Base-by-base conservation (phyloP, 2,888 invertebrate genomes). In the Oscheius onirici region DNA sequence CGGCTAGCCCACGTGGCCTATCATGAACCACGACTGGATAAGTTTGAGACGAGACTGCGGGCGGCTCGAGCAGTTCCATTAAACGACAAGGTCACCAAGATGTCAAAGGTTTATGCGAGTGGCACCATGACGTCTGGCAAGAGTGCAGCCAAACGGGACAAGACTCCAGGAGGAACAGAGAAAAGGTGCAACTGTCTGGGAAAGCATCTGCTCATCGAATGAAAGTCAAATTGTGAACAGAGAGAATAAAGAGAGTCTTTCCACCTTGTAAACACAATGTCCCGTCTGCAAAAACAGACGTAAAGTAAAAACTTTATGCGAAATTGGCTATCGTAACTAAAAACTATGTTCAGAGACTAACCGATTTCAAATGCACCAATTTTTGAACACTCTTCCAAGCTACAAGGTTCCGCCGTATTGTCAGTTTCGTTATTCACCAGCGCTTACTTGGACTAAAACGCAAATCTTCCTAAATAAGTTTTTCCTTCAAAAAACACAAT, bases 141-240 rank as follows among this genome's bases (percentile, higher is more conserved):
- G 24, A 70, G 57, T 17, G 68, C 43, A 17, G 20, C 46, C 8
- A 46, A 46, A 63, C 63, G 63, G 11, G 63, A 63, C 28, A 63
- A 63, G 26, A 63, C 49, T 22, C 46, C 54, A 54, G 71, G 55
- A 17, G 74, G 55, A 10, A 76, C 77, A 57, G 44, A 69, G 70
- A 83, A 81, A 68, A 66, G 83, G 61, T 83, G 83, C 71, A 81
- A 80, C 70, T 83, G 83, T 69, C 74, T 83, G 11, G 78, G 75
- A 46, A 81, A 75, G 28, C 82, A 82, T 67, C 54, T 80, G 6
- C 65, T 81, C 28, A 73, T 81, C 28, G 71, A 74, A 34, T 46
- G 34, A 13, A 63, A 63, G 26, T 63, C 46, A n/a, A 15, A 46
- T 34, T 34, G 34, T 34, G 34, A 34, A 51, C 15, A 46, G 15